Evolutionary conservation across 2,797 vertebrate species (phyloP), one percentile per base, ranked within the genome.

Genomic region (Buceros bicornis): DNA sequence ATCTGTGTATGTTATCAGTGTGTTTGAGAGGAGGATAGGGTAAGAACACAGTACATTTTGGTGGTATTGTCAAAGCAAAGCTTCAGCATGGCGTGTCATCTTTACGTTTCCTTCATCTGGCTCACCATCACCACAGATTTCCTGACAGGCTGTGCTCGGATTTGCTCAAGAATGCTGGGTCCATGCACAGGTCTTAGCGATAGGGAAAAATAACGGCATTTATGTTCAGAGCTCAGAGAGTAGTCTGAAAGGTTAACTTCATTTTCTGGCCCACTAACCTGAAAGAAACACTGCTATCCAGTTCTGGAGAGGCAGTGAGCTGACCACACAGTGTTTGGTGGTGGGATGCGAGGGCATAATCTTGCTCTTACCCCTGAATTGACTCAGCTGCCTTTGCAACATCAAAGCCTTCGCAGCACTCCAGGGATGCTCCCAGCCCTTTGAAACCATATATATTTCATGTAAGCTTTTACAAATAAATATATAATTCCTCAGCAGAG

Each of bases 301-400:
- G 70, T 33, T 76, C 69, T 61, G 47, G 37, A n/a, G 31, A 86
- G 84, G 54, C 60, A 61, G 48, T 71, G 16, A 25, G 50, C 82
- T 90, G 90, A 57, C 83, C 90, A 71, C 86, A 57, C 86, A 67
- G 62, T 35, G 12, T 37, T 28, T 54, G 88, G 43, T 0, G 2
- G 33, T 60, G 70, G 71, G 31, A 82, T 26, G 82, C 67, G 79
- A 71, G 82, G 91, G 90, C 86, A 84, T 53, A 37, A 3, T 13
- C 48, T 0, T 26, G 40, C 73, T 45, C 77, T 43, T 80, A 45
- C 40, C 28, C 47, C 67, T 74, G 64, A 90, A 95, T 85, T 97
- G 93, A 95, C 81, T 95, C 96, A 97, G 96, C 94, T 96, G 95
- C 77, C 71, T 94, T 70, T 31, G 53, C 81, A 74, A 85, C 88